Evolutionary conservation across 1,140 invertebrate species (phyloP).

Genomic region (Notospermus geniculatus): DNA sequence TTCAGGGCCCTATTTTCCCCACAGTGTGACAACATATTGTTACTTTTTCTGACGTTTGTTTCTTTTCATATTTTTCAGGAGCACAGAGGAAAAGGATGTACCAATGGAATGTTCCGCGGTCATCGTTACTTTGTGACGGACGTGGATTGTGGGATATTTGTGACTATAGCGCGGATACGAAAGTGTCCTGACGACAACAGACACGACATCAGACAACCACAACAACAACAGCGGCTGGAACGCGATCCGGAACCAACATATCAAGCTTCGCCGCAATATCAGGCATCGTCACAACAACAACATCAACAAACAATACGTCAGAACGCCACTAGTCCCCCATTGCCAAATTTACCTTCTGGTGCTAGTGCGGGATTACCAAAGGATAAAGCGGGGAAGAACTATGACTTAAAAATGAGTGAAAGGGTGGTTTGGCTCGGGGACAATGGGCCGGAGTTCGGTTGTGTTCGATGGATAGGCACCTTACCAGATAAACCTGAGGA

Average conservation of each 20-base stretch:
- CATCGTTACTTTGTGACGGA: conserved; percentile 39
- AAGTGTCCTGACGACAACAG: conserved; percentile 8
- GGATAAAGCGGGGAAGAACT: conserved; percentile 14
- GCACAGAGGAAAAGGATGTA: conserved; percentile 36
- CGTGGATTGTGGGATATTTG: conserved; percentile 44
- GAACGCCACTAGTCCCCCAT: not conserved
- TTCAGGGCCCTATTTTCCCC: too few relatives aligned
- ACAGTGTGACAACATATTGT: too few relatives aligned
- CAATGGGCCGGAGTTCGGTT: conserved; percentile 57
- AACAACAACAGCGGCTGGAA: conserved; percentile 15
- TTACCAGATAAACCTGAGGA: conserved; percentile 55
- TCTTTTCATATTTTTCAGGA: conserved; percentile 12
- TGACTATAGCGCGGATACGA: conserved; percentile 28
- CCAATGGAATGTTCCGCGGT: conserved; percentile 42
- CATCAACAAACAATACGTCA: conserved; percentile 7
- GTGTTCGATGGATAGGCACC: conserved; percentile 61
- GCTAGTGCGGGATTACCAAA: conserved; percentile 10
- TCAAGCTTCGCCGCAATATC: not conserved
- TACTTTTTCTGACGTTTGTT: too few relatives aligned
- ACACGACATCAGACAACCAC: conserved; percentile 1
- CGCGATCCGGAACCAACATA: conserved; percentile 10
- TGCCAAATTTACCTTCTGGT: not conserved
- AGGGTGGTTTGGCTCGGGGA: conserved; percentile 62
- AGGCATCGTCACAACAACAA: not conserved
- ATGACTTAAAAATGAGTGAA: conserved; percentile 57